Evolutionary conservation across 2,888 invertebrate species (phyloP), one percentile per base, ranked within the genome.

Genomic region (Tetropium fuscum): DNA sequence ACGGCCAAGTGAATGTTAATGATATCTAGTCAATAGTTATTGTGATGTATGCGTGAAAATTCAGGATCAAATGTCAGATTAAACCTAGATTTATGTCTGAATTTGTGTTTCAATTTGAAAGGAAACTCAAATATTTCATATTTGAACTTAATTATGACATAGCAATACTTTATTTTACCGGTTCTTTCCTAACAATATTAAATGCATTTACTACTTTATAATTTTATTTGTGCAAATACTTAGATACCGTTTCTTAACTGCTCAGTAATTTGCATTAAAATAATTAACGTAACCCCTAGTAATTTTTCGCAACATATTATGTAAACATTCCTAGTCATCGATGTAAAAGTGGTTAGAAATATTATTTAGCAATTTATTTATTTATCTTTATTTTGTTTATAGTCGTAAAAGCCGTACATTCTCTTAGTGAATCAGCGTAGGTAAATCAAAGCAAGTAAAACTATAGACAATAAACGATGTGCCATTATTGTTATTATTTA

Each of bases 401-500:
- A 36, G 10, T 19, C 5, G 34, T 40, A n/a, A n/a, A n/a, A n/a
- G n/a, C 43, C 49, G 56, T 57, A 44, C 56, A 43, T 57, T 43
- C 36, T 49, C 56, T 49, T 41, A 41, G 56, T 44, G 36, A 43
- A 30, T 25, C n/a, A n/a, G n/a, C 40, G 34, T 49, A 34, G 15
- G 40, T 51, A 51, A 51, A 27, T 38, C 13, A 11, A 22, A 32
- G 15, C n/a, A 15, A 40, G 53, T 56, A 43, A 55, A 56, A 47
- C 43, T 47, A 47, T 63, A 53, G 64, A 64, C 63, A 63, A 64
- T 64, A 63, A 62, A 38, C 38, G 44, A 40, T 58, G 66, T 66
- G 64, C 64, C 62, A 64, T 60, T 53, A 56, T 64, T 68, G 64
- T 65, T 66, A 65, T 55, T 55, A 48, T 40, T 54, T 59, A 59